Percentiles rank a stretch among this genome's conserved stretches.
Evolutionary conservation across 2,888 invertebrate species (phyloP).

Genomic region (Drosophila meridiana): DNA sequence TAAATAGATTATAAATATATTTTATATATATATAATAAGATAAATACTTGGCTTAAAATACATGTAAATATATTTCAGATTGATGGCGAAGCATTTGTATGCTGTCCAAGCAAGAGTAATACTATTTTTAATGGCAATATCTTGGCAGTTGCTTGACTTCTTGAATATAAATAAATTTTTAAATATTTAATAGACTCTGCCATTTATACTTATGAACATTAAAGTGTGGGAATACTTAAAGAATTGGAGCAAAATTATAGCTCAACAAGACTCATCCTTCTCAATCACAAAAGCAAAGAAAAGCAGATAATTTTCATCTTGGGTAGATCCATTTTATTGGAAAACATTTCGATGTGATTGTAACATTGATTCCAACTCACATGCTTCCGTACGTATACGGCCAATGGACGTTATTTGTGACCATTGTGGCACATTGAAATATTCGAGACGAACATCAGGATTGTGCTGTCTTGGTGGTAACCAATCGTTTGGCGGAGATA

Average conservation of each 20-base stretch:
- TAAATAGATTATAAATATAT: neutral
- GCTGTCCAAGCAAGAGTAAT: neutral
- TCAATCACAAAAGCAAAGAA: no score
- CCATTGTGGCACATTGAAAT: no score
- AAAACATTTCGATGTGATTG: no score
- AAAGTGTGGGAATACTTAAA: neutral
- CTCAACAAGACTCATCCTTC: neutral
- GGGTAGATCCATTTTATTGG: no score
- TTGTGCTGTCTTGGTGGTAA: no score
- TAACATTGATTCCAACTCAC: no score
- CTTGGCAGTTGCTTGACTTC: neutral
- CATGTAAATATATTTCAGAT: neutral
- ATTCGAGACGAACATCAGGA: no score
- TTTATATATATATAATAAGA: neutral
- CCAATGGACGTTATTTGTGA: no score
- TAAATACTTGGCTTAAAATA: neutral
- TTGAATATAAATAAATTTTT: rapidly evolving
- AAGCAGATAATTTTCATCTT: no score
- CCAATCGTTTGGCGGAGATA: no score
- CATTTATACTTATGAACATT: neutral
- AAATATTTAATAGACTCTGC: no score
- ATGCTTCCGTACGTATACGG: no score
- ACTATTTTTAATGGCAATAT: neutral
- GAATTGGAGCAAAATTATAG: neutral
- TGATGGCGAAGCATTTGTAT: neutral